phyloP scores from a whole-genome alignment of 2,797 vertebrate genomes.

The Pseudochromis fuscus region DNA sequence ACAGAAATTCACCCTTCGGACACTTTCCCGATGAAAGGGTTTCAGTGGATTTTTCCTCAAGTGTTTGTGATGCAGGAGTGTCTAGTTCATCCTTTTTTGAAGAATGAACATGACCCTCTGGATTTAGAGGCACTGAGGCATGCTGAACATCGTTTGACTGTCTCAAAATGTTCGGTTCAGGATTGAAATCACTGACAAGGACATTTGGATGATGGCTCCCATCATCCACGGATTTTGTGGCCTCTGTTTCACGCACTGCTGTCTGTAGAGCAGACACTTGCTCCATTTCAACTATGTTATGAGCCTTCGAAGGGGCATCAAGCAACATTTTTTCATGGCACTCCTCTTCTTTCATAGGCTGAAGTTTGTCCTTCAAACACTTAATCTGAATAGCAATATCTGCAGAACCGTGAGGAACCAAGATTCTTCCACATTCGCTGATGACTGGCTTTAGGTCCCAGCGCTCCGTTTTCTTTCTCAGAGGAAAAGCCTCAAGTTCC shows the following conservation, averaged over 20 bases:
- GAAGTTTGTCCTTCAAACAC: slow-evolving; percentile 45
- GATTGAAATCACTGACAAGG: background rate
- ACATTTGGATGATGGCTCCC: slow-evolving; percentile 6
- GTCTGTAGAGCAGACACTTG: slow-evolving; percentile 36
- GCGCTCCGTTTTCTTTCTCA: slow-evolving; percentile 79
- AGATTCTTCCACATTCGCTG: slow-evolving; percentile 83
- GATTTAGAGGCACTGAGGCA: slow-evolving; percentile 15
- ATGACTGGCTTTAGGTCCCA: slow-evolving; percentile 83
- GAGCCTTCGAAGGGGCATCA: slow-evolving; percentile 22
- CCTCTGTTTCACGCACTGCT: slow-evolving; percentile 1
- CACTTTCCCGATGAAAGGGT: slow-evolving; percentile 24
- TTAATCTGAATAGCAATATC: slow-evolving; percentile 53
- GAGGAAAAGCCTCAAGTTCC: slow-evolving; percentile 47
- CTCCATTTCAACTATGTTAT: slow-evolving; percentile 21
- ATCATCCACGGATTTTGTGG: slow-evolving; percentile 19
- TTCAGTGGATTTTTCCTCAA: slow-evolving; percentile 37
- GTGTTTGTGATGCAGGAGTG: slow-evolving; percentile 16
- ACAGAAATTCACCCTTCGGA: slow-evolving; percentile 59
- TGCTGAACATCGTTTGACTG: background rate
- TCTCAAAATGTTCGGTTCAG: slow-evolving; percentile 18
- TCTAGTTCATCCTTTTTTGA: slow-evolving; percentile 15
- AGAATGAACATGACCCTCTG: slow-evolving; percentile 18
- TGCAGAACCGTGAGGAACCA: slow-evolving; percentile 83
- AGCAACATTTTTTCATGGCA: slow-evolving; percentile 34
- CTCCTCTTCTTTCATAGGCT: slow-evolving; percentile 24